Evolutionary conservation across 2,113 vertebrate genomes (phyloP).

Genomic region (Pipra filicauda): DNA sequence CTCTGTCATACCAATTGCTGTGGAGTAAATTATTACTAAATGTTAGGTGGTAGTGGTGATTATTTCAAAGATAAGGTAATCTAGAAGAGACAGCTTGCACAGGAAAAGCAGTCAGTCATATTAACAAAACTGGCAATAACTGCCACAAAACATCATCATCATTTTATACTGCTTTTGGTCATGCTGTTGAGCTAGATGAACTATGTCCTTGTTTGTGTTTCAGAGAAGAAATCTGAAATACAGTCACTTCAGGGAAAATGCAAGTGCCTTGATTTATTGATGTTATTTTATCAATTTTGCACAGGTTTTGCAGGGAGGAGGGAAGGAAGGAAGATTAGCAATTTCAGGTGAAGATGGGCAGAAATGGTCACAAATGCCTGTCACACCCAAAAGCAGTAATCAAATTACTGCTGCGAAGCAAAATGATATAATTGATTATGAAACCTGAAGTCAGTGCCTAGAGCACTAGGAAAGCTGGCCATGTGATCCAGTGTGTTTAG

Average conservation of each 20-base stretch:
- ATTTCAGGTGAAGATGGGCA: slow-evolving; percentile 42
- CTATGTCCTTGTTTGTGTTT: slow-evolving; percentile 64
- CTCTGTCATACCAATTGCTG: not conserved
- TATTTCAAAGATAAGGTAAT: slow-evolving; percentile 43
- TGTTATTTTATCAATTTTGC: slow-evolving; percentile 65
- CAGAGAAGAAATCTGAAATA: slow-evolving; percentile 42
- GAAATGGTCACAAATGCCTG: slow-evolving; percentile 30
- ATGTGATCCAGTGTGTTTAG: not conserved
- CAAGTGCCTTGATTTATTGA: slow-evolving; percentile 50
- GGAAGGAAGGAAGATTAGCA: slow-evolving; percentile 32
- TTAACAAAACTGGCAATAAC: slow-evolving; percentile 55
- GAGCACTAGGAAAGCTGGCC: not conserved
- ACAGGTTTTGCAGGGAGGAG: slow-evolving; percentile 17
- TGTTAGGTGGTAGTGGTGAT: slow-evolving; percentile 19
- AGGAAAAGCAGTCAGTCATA: slow-evolving; percentile 40
- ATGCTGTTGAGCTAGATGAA: slow-evolving; percentile 38
- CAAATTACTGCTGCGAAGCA: not conserved
- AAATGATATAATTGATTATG: slow-evolving; percentile 57
- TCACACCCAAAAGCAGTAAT: slow-evolving; percentile 53
- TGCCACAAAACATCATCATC: slow-evolving; percentile 49
- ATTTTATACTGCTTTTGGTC: slow-evolving; percentile 31
- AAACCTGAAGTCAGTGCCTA: slow-evolving; percentile 39
- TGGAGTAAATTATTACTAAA: slow-evolving; percentile 17
- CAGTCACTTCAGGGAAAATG: slow-evolving; percentile 34
- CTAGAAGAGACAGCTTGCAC: slow-evolving; percentile 27